Conservation (phyloP, 2,797 vertebrate genomes). For the Sebastes oblongus region DNA sequence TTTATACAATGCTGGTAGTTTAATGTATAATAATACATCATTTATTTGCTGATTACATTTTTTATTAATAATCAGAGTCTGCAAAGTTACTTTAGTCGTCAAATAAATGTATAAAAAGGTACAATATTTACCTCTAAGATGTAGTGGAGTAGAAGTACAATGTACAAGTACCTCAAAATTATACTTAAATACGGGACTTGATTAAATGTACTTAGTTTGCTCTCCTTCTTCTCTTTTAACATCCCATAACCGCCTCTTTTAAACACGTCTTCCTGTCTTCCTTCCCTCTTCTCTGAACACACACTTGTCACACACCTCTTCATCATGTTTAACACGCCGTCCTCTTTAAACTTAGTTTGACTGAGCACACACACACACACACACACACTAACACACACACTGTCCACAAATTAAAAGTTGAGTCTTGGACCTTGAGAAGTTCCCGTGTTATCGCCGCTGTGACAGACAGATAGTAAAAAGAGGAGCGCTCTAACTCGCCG, state of each 20-base stretch:
- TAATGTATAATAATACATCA: neutral
- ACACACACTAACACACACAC: neutral
- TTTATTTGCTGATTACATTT: neutral
- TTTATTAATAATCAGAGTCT: neutral
- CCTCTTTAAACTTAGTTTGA: neutral
- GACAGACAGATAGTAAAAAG: conserved; percentile 51
- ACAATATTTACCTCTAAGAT: neutral
- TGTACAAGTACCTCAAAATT: no score
- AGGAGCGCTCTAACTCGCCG: conserved; percentile 51
- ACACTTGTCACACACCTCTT: neutral
- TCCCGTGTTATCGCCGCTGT: conserved; percentile 42
- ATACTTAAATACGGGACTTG: no score
- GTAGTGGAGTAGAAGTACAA: neutral
- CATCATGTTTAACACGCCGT: neutral
- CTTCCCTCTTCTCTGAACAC: neutral
- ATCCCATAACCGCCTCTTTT: neutral
- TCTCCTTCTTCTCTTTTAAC: neutral
- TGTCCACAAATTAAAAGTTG: conserved; percentile 46
- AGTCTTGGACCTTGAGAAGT: conserved; percentile 52
- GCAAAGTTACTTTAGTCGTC: neutral
- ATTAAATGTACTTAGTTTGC: neutral
- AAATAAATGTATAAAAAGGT: neutral
- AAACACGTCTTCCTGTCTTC: neutral
- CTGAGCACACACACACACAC: neutral
- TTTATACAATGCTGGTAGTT: neutral